Evolutionary conservation across 2,113 vertebrate species (phyloP).

Genomic region (Muscicapa adusta): DNA sequence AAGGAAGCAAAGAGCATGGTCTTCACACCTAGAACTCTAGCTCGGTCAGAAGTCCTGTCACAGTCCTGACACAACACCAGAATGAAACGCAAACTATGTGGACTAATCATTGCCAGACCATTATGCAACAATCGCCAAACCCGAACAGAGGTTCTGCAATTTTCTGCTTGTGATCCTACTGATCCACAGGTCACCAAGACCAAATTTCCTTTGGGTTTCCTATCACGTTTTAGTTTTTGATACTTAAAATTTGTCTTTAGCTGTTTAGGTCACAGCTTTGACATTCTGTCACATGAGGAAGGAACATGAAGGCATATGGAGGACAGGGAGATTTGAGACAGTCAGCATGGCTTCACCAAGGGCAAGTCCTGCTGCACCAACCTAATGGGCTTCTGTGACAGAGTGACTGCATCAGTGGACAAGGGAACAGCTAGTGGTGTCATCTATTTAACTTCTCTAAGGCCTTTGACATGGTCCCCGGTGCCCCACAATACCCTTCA

Average conservation of each 20-base stretch:
- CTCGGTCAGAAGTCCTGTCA: not conserved
- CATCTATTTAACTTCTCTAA: not conserved
- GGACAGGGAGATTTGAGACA: not conserved
- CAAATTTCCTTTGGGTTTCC: not conserved
- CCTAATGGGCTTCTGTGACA: not conserved
- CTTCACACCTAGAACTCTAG: not conserved
- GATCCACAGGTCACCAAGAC: not conserved
- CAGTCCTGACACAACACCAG: not conserved
- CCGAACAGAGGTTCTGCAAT: not conserved
- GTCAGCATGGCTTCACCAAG: not conserved
- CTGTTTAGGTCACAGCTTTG: not conserved
- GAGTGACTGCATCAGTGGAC: not conserved
- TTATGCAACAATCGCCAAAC: not conserved
- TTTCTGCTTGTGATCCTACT: not conserved
- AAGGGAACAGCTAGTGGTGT: not conserved
- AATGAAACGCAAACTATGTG: not conserved
- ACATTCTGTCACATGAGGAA: not conserved
- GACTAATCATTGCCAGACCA: not conserved
- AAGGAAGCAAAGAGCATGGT: not conserved
- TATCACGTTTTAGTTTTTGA: not conserved
- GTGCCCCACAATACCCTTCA: not conserved
- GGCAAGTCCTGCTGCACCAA: not conserved
- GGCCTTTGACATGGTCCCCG: not conserved
- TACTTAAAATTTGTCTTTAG: not conserved
- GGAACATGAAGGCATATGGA: not conserved